Conservation (phyloP, 1,140 invertebrate species). For the Atta cephalotes region DNA sequence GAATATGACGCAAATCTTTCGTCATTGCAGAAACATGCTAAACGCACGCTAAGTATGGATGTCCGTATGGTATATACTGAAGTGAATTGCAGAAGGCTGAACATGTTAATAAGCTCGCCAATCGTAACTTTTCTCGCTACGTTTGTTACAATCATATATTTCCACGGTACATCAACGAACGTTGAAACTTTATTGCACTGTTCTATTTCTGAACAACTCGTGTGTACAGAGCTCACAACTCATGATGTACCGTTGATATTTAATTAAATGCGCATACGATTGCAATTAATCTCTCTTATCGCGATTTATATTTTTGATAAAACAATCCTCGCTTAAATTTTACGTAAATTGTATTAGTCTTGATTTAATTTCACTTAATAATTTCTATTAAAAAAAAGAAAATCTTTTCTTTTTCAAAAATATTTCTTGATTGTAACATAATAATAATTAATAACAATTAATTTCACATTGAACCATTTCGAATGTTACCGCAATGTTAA, state of each 20-base stretch:
- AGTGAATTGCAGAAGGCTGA: neutral
- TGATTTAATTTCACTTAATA: neutral
- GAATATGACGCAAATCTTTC: constrained; percentile 32
- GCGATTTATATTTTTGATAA: constrained; percentile 19
- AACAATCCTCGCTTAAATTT: neutral
- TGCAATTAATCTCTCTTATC: constrained; percentile 25
- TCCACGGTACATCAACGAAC: neutral
- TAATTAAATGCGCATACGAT: constrained; percentile 24
- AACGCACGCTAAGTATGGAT: constrained; percentile 13
- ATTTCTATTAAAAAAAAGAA: neutral
- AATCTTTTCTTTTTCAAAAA: neutral
- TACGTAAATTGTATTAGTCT: neutral
- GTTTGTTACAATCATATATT: constrained; percentile 6
- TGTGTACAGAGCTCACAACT: neutral
- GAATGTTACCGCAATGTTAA: neutral
- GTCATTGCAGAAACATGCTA: constrained; percentile 42
- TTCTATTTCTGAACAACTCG: constrained; percentile 5
- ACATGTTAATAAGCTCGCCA: constrained; percentile 10
- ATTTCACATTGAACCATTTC: neutral
- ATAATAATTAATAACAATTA: constrained; percentile 15
- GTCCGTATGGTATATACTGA: neutral
- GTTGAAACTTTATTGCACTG: constrained; percentile 4
- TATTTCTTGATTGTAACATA: neutral
- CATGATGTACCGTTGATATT: constrained; percentile 16
- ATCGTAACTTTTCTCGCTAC: neutral